Conservation (phyloP, 1,140 invertebrate species). For the Sminthurides bifidus region DNA sequence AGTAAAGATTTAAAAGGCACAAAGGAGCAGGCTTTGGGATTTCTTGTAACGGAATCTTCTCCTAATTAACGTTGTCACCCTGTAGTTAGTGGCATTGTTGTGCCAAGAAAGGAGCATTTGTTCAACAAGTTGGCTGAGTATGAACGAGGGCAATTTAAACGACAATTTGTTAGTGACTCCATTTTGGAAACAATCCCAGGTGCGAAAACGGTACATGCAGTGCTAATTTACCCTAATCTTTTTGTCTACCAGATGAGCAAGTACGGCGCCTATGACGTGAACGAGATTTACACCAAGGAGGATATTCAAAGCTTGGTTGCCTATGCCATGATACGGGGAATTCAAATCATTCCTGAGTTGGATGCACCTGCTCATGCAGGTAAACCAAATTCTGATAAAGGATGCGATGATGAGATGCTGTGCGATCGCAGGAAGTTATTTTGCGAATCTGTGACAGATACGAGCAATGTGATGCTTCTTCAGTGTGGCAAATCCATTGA, state of each 20-base stretch:
- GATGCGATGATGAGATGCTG: too few relatives aligned
- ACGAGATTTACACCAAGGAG: conserved; percentile 33
- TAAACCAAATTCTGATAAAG: conserved; percentile 1
- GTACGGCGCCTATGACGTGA: conserved; percentile 35
- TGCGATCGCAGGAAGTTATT: too few relatives aligned
- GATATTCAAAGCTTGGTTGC: conserved; percentile 33
- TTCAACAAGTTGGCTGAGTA: too few relatives aligned
- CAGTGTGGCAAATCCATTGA: too few relatives aligned
- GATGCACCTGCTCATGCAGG: conserved; percentile 36
- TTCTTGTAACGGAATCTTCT: too few relatives aligned
- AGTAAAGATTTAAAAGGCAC: too few relatives aligned
- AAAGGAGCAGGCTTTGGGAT: too few relatives aligned
- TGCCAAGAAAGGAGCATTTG: not conserved
- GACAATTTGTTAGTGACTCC: too few relatives aligned
- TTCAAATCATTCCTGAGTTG: conserved; percentile 36
- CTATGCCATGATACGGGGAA: conserved; percentile 36
- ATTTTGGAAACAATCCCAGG: not conserved
- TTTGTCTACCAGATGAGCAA: conserved; percentile 31
- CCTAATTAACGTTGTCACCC: too few relatives aligned
- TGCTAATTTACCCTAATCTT: not conserved
- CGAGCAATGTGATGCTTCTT: not conserved
- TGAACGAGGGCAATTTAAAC: too few relatives aligned
- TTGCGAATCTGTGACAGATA: not conserved
- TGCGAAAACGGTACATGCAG: not conserved
- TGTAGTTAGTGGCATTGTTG: too few relatives aligned